Conservation (phyloP, 2,888 invertebrate species). For the Odiellus spinosus region DNA sequence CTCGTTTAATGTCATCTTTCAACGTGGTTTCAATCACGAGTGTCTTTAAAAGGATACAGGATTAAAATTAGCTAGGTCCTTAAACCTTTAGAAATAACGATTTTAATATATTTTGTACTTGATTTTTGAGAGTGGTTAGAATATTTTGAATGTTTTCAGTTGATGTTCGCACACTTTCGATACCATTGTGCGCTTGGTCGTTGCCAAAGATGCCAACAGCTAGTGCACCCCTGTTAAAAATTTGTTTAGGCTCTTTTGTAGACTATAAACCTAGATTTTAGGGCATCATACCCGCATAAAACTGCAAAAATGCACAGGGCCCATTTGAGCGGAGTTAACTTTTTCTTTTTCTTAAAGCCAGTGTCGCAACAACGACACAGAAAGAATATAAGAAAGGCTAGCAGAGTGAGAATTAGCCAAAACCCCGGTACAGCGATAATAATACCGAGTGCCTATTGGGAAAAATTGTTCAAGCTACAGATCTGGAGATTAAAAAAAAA, state of each 20-base stretch:
- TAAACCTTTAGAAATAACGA: no score
- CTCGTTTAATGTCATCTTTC: no score
- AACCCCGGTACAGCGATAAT: constrained; percentile 85
- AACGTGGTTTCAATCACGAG: no score
- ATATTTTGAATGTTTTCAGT: neutral
- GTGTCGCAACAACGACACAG: constrained; percentile 90
- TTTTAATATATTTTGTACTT: neutral
- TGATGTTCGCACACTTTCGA: neutral
- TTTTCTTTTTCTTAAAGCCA: constrained; percentile 71
- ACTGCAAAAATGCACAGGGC: constrained; percentile 46
- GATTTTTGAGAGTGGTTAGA: neutral
- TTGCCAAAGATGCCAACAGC: neutral
- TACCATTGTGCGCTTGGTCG: neutral
- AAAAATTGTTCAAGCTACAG: no score
- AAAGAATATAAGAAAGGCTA: constrained; percentile 75
- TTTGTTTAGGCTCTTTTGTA: no score
- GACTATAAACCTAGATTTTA: no score
- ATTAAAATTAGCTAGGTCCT: no score
- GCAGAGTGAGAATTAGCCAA: constrained; percentile 73
- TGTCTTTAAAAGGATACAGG: no score
- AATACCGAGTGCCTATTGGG: constrained; percentile 65
- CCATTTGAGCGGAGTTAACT: constrained; percentile 59
- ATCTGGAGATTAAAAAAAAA: no score
- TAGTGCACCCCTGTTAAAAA: neutral
- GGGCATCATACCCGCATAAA: constrained; percentile 48